Base-by-base conservation (phyloP, 2,797 vertebrate species). In the Malacoraja senta region DNA sequence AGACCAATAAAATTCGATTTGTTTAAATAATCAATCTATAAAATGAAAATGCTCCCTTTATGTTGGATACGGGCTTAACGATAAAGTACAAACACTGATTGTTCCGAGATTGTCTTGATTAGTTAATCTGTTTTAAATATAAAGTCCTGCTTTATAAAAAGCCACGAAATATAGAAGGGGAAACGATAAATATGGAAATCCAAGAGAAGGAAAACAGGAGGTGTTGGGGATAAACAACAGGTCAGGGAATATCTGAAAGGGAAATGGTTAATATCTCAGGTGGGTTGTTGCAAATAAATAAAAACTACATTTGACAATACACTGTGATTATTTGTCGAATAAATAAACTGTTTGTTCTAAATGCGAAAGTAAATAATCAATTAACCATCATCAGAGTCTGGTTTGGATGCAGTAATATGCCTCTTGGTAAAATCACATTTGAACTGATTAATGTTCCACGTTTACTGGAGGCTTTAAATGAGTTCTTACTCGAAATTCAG, bases 1-100 rank as follows among this genome's bases (percentile, higher is more conserved):
- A 19, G 4, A 21, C 38, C 90, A 91, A 91, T 74, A 24, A 91
- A 35, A 38, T 91, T 91, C 32, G 90, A 88, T 91, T 91, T 53
- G 35, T 72, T 91, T 74, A 53, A 72, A 74, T 74, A 74, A 91
- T 74, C 68, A 74, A 74, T 74, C 90, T 13, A 17, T 74, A 44
- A 38, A 44, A 71, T 74, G 90, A 44, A 58, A 83, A 74, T 44
- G n/a, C 19, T 38, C 32, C 65, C 35, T 72, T 32, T 32, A 71
- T 24, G 26, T 15, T 74, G 65, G 38, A 10, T 29, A 17, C 74
- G 24, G n/a, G 17, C 21, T 88, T 68, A 35, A n/a, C n/a, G n/a
- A 88, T 88, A 35, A 68, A 88, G 8, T 21, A 10, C 61, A 32
- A 68, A 68, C 84, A 10, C 63, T 32, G 61, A 35, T 68, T 63